A percentile compares a stretch with the other conserved stretches of the same genome.
Evolutionary conservation across 2,113 vertebrate genomes (phyloP).

Genomic region (Mobula hypostoma): DNA sequence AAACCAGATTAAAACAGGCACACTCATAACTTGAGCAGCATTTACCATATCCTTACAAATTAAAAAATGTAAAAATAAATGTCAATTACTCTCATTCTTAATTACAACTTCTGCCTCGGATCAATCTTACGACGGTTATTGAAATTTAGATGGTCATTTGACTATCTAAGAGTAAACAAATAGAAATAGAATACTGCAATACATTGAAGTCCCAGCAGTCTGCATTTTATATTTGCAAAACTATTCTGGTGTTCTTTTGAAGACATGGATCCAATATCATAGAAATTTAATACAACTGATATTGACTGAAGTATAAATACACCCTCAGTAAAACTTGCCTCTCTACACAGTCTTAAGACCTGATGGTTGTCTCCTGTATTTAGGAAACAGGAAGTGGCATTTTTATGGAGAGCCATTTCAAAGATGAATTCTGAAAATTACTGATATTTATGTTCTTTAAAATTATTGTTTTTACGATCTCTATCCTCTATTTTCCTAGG

Average conservation of each 20-base stretch:
- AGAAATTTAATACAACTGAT: constrained; percentile 10
- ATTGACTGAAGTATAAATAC: constrained; percentile 11
- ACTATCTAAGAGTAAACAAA: background rate
- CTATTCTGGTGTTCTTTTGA: background rate
- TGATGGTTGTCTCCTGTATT: background rate
- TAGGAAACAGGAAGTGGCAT: background rate
- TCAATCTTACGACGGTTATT: background rate
- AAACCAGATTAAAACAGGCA: background rate
- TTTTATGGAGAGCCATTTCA: background rate
- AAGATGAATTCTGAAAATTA: background rate
- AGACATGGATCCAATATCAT: background rate
- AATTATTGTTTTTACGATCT: background rate
- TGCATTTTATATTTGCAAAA: constrained; percentile 21
- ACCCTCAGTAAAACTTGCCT: background rate
- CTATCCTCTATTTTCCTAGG: background rate
- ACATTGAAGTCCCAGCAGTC: background rate
- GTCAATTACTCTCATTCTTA: background rate
- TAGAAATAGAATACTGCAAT: constrained; percentile 15
- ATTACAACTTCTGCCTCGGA: background rate
- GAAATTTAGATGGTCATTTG: background rate
- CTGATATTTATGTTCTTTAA: background rate
- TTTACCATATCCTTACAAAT: background rate
- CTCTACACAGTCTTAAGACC: background rate
- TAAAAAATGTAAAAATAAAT: constrained; percentile 6
- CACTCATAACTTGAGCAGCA: background rate